Evolutionary conservation across 2,888 invertebrate species (phyloP).

Genomic region (Sphaerophoria rueppellii): DNA sequence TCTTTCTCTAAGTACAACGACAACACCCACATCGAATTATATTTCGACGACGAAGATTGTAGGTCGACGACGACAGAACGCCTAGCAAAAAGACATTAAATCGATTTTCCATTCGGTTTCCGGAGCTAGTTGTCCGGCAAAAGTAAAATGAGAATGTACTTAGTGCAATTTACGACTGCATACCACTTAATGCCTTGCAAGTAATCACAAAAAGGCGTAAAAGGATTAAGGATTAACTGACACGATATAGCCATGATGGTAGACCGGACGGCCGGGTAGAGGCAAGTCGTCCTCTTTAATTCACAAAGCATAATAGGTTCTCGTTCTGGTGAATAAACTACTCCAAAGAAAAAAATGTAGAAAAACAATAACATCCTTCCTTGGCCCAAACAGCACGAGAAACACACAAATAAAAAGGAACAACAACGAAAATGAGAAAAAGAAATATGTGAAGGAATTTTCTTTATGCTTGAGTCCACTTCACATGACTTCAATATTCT

Average conservation of each 20-base stretch:
- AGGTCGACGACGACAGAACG: not conserved
- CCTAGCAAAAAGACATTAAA: constrained; percentile 44
- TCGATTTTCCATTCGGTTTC: constrained; percentile 64
- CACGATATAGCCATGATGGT: constrained; percentile 45
- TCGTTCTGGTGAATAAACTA: not conserved
- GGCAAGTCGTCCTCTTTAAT: constrained; percentile 22
- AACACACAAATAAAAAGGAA: not conserved
- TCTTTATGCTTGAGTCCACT: constrained; percentile 54
- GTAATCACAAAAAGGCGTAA: constrained; percentile 73
- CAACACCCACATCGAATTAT: not conserved
- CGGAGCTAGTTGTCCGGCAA: constrained; percentile 54
- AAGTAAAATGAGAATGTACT: constrained; percentile 68
- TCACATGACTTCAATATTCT: constrained; percentile 53
- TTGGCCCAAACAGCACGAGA: constrained; percentile 7
- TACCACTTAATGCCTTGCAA: constrained; percentile 65
- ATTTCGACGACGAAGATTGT: not conserved
- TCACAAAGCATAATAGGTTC: not conserved
- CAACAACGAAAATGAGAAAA: constrained; percentile 11
- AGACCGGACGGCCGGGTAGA: too few relatives aligned
- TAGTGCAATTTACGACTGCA: constrained; percentile 72
- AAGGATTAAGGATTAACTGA: constrained; percentile 70
- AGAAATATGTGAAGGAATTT: constrained; percentile 35
- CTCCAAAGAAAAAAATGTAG: constrained; percentile 1
- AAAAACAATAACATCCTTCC: constrained; percentile 65
- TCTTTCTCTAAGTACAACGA: constrained; percentile 6